phyloP scores from a whole-genome alignment of 2,113 vertebrate species.

The Cynopterus brachyotis region DNA sequence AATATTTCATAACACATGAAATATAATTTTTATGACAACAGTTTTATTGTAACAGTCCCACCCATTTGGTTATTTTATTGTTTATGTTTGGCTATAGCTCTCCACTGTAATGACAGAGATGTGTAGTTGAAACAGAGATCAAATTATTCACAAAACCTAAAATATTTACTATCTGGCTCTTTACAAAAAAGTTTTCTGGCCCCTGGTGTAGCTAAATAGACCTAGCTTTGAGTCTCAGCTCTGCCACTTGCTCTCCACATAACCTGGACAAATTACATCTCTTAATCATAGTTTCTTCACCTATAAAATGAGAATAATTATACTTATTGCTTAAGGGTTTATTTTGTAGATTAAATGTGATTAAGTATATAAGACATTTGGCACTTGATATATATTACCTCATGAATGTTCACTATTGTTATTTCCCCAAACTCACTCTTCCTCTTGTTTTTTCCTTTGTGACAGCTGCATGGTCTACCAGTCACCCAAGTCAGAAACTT shows the following conservation, averaged over 20 bases:
- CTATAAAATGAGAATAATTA: not conserved
- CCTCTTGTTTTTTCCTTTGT: not conserved
- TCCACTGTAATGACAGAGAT: not conserved
- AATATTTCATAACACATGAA: conserved; percentile 5
- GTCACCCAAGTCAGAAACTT: not conserved
- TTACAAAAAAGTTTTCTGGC: not conserved
- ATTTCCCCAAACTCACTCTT: not conserved
- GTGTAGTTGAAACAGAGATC: not conserved
- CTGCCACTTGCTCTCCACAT: not conserved
- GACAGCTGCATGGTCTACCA: not conserved
- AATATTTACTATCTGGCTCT: not conserved
- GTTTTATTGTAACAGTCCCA: not conserved
- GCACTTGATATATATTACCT: not conserved
- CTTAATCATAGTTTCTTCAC: not conserved
- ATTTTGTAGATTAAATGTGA: conserved; percentile 1
- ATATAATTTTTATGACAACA: not conserved
- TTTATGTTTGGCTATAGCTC: not conserved
- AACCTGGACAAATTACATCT: not conserved
- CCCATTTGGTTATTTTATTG: not conserved
- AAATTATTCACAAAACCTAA: not conserved
- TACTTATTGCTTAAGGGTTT: not conserved
- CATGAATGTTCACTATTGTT: not conserved
- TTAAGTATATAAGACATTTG: not conserved
- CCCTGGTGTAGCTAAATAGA: not conserved
- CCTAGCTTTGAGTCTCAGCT: not conserved